Evolutionary conservation across 2,888 invertebrate genomes (phyloP).

Genomic region (Synergus gifuensis): DNA sequence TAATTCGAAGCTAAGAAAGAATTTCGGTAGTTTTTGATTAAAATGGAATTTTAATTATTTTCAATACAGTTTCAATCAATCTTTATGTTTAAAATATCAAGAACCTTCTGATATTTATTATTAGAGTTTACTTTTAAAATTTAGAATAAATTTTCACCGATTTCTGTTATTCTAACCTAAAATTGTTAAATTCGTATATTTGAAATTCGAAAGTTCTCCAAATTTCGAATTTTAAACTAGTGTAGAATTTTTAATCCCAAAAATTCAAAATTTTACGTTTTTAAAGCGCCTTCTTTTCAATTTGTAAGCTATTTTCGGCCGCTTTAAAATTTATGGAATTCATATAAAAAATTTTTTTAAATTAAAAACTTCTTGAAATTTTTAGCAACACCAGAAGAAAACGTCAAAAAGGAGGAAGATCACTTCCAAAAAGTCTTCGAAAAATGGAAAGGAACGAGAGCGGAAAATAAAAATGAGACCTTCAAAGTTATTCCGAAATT

Average conservation of each 20-base stretch:
- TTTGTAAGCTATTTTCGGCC: no score
- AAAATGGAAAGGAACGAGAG: constrained; percentile 78
- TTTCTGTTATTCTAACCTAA: background rate
- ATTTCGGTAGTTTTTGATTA: background rate
- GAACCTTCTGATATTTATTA: background rate
- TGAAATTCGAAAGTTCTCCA: background rate
- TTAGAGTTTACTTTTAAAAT: background rate
- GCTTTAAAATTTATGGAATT: no score
- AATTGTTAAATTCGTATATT: background rate
- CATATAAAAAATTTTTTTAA: no score
- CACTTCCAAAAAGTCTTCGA: constrained; percentile 80
- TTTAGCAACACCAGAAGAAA: constrained; percentile 59
- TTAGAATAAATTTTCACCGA: background rate
- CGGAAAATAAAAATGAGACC: constrained; percentile 77
- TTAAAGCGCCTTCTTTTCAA: no score
- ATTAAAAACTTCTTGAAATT: constrained; percentile 7
- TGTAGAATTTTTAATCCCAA: background rate
- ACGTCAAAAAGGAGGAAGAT: constrained; percentile 77
- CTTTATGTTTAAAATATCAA: background rate
- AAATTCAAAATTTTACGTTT: background rate
- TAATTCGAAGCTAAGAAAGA: background rate
- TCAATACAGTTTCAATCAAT: background rate
- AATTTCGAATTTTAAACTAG: background rate
- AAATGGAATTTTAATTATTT: background rate
- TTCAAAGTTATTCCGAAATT: constrained; percentile 86